Percentiles rank a stretch among this genome's conserved stretches.
Conservation (phyloP, 2,888 invertebrate species). For the Creontiades dilutus region DNA sequence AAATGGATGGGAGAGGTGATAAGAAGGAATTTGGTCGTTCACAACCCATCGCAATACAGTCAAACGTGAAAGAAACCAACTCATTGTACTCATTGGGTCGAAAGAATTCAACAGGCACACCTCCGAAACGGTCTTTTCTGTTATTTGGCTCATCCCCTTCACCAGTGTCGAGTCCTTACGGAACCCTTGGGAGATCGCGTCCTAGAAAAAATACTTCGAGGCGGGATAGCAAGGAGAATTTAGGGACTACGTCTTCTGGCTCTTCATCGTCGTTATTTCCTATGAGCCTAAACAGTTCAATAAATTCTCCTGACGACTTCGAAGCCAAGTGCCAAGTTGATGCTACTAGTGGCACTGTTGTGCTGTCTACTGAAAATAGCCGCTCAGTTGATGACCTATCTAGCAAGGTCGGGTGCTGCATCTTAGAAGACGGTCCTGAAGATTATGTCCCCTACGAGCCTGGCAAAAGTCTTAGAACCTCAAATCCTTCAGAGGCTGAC, state of each 20-base stretch:
- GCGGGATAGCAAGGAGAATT: slow-evolving; percentile 79
- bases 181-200: slow-evolving; percentile 78
- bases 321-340: slow-evolving; percentile 78
- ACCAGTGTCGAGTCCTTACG: slow-evolving; percentile 78
- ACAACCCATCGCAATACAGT: slow-evolving; percentile 83
- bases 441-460: slow-evolving; percentile 77
- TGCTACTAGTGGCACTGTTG: slow-evolving; percentile 77
- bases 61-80: slow-evolving; percentile 77
- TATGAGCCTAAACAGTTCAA: slow-evolving; percentile 84
- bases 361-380: slow-evolving; percentile 43
- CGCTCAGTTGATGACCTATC: slow-evolving; percentile 62
- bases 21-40: slow-evolving; percentile 79
- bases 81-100: slow-evolving; percentile 77
- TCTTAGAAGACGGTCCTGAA: slow-evolving; percentile 54
- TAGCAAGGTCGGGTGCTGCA: slow-evolving; percentile 4
- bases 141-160: slow-evolving; percentile 79
- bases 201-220: slow-evolving; percentile 76
- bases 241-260: slow-evolving; percentile 79
- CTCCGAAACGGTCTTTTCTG: slow-evolving; percentile 79
- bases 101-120: slow-evolving; percentile 78
- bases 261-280: slow-evolving; percentile 84
- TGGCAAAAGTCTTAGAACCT: neutral
- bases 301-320: slow-evolving; percentile 80
- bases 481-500: slow-evolving; percentile 72
- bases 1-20: slow-evolving; percentile 79